Base-by-base conservation (phyloP, 2,113 vertebrate species). In the Zingel zingel region DNA sequence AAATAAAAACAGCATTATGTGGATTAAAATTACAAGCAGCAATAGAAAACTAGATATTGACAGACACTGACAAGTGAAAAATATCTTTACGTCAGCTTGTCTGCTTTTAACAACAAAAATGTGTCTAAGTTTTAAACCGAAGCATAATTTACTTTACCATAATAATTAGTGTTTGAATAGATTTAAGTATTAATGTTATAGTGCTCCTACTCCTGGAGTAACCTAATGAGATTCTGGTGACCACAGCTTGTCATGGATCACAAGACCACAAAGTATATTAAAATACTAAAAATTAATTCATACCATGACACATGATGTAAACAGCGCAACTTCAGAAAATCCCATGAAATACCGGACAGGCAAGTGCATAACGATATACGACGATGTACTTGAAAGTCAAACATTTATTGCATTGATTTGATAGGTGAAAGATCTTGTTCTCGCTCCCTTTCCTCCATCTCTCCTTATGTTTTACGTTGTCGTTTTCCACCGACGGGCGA, bases 401-500 rank as follows among this genome's bases (percentile, higher is more conserved):
- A 79, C 3, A 5, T 65, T 25, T 30, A 65, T 43, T 43, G n/a
- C 11, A 47, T 13, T 27, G 39, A 57, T 47, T 16, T 30, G 21
- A 27, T 12, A 1, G 2, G 16, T 0, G 4, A 68, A 9, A 10
- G 3, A 36, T 13, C 1, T 45, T 21, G 10, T 8, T 45, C 21
- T 12, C 16, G 53, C 25, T 16, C 36, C 30, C 7, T 13, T 5
- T 53, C 15, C 2, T 73, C 16, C 1, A 2, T 30, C 21, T n/a
- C 3, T 67, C 15, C 6, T 90, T 36, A 90, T 0, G 33, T 87
- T 81, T 93, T 93, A 23, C 90, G 90, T 0, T 4, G 62, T 1
- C 91, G 90, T 68, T 94, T 93, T 57, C 87, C 87, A 2, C 7
- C 9, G 21, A 33, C 21, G 0, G 71, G 23, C 0, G 74, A 59